A percentile compares a stretch with the other conserved stretches of the same genome.
Evolutionary conservation across 2,797 vertebrate species (phyloP).

Genomic region (Xenopus petersii): DNA sequence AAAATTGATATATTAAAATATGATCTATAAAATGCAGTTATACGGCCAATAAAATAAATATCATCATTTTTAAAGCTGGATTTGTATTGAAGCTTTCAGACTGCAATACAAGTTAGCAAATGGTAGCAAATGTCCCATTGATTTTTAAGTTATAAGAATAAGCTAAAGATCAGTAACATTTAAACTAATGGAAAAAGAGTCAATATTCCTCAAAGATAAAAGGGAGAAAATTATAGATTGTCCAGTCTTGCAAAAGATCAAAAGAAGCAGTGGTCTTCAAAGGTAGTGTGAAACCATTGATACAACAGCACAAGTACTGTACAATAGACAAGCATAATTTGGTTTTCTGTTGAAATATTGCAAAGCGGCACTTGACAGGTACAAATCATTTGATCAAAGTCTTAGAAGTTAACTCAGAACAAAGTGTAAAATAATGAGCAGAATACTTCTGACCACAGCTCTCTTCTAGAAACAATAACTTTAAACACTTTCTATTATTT

Average conservation of each 20-base stretch:
- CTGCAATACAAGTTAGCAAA: background rate
- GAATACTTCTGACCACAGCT: too few relatives aligned
- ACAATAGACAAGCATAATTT: background rate
- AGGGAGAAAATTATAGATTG: slow-evolving; percentile 1
- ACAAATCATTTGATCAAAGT: too few relatives aligned
- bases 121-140: background rate
- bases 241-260: background rate
- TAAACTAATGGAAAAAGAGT: background rate
- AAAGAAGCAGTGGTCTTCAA: background rate
- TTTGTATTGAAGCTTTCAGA: background rate
- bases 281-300: background rate
- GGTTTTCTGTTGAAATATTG: background rate
- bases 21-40: background rate
- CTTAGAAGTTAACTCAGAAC: too few relatives aligned
- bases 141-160: background rate
- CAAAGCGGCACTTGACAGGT: too few relatives aligned
- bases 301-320: background rate
- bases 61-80: background rate
- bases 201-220: slow-evolving; percentile 4
- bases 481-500: too few relatives aligned
- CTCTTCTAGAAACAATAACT: too few relatives aligned
- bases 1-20: too few relatives aligned
- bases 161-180: background rate
- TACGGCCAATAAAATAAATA: background rate
- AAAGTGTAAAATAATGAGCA: too few relatives aligned